Percentiles rank a stretch among this genome's conserved stretches.
phyloP scores from a whole-genome alignment of 2,113 vertebrate species.

The Carollia perspicillata region DNA sequence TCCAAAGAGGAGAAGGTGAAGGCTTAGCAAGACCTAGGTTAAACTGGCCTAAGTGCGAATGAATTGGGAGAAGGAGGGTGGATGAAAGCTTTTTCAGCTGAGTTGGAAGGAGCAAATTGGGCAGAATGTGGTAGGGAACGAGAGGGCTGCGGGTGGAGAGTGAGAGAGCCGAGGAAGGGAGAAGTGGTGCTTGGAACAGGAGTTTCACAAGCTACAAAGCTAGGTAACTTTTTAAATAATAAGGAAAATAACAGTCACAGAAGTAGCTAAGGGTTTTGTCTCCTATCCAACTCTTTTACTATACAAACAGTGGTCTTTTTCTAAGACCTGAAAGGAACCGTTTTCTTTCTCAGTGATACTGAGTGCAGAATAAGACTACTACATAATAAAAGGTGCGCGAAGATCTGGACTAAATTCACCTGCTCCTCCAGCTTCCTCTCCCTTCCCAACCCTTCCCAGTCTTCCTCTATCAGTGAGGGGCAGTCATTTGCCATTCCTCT shows the following conservation, averaged over 20 bases:
- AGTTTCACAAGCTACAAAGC: not conserved
- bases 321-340: not conserved
- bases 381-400: too few species aligned
- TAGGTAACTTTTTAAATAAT: too few species aligned
- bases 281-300: not conserved
- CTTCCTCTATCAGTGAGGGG: not conserved
- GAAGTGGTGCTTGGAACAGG: too few species aligned
- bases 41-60: not conserved
- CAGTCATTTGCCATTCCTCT: not conserved
- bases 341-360: not conserved
- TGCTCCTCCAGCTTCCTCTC: not conserved
- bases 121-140: too few species aligned
- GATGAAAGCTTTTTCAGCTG: not conserved
- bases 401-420: not conserved
- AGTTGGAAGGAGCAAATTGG: accelerated
- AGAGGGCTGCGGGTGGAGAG: not conserved
- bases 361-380: not conserved
- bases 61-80: not conserved
- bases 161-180: not conserved
- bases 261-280: not conserved
- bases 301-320: not conserved
- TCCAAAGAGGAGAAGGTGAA: not conserved
- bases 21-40: not conserved
- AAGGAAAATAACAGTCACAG: not conserved
- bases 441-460: too few species aligned